These are phyloP conservation scores for Periophthalmus magnuspinnatus DNA, from an alignment of 2,797 vertebrate genomes.

Conservation along the genomic window DNA sequence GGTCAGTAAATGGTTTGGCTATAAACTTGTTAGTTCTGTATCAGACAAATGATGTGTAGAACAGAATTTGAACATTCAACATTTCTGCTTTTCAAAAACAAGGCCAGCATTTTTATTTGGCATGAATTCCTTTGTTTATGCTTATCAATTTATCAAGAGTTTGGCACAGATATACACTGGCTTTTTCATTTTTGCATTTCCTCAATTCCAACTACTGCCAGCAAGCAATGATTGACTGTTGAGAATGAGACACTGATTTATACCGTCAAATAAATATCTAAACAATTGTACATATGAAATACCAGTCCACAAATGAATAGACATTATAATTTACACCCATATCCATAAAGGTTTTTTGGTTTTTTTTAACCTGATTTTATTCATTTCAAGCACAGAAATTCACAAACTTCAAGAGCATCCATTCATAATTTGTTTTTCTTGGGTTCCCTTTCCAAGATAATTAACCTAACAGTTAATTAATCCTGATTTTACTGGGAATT, in stretches of 20 bases:
- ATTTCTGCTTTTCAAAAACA: background rate
- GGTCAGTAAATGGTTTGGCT: slow-evolving; percentile 9
- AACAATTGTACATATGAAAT: background rate
- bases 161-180: background rate
- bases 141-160: background rate
- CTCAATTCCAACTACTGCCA: background rate
- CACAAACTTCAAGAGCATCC: background rate
- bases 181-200: background rate
- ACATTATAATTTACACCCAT: background rate
- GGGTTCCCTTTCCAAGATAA: background rate
- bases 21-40: background rate
- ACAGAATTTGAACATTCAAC: background rate
- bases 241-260: background rate
- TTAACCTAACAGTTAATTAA: background rate
- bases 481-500: background rate
- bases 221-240: background rate
- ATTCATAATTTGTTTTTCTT: background rate
- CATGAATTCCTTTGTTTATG: background rate
- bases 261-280: background rate
- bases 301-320: background rate
- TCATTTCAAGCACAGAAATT: background rate
- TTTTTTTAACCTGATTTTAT: background rate
- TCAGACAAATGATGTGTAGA: background rate
- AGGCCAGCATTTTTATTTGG: background rate
- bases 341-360: background rate